Percentiles rank a stretch among this genome's conserved stretches.
Evolutionary conservation across 2,888 invertebrate species (phyloP).

Genomic region (Cryptus viduatorius): DNA sequence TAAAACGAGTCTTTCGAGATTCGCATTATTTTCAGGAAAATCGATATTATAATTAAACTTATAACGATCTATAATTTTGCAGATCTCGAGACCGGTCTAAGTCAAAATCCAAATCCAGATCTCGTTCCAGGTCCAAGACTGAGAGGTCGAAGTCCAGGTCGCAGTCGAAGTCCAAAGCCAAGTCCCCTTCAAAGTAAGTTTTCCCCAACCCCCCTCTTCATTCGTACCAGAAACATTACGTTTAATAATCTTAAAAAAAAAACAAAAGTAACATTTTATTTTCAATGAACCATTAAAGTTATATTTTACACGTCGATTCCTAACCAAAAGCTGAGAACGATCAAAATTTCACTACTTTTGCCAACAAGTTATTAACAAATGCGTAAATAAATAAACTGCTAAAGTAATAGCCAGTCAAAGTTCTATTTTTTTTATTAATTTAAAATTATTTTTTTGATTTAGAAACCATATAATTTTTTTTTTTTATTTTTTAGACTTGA

Average conservation of each 20-base stretch:
- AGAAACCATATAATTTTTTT: too few species aligned
- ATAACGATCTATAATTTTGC: conserved; percentile 80
- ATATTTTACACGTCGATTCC: too few species aligned
- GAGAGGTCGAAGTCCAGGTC: conserved; percentile 87
- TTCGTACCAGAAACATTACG: too few species aligned
- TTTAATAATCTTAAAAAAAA: not conserved
- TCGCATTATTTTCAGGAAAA: conserved; percentile 67
- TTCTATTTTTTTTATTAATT: too few species aligned
- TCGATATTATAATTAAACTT: conserved; percentile 25
- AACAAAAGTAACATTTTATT: too few species aligned
- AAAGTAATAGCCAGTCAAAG: too few species aligned
- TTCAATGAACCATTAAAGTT: not conserved
- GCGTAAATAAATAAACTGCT: too few species aligned
- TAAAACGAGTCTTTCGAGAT: conserved; percentile 18
- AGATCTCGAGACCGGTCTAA: conserved; percentile 89
- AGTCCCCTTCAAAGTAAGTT: conserved; percentile 86
- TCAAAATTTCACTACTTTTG: too few species aligned
- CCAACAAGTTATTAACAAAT: too few species aligned
- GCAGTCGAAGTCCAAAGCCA: conserved; percentile 86
- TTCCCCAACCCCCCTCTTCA: conserved; percentile 19
- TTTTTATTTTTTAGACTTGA: too few species aligned
- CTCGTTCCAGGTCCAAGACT: conserved; percentile 87
- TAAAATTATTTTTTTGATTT: too few species aligned
- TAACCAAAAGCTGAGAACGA: too few species aligned
- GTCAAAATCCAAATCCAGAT: conserved; percentile 88